These are phyloP conservation scores for Scaptomyza cyrtandrae DNA, from an alignment of 2,888 invertebrate genomes.

Conservation along the genomic window DNA sequence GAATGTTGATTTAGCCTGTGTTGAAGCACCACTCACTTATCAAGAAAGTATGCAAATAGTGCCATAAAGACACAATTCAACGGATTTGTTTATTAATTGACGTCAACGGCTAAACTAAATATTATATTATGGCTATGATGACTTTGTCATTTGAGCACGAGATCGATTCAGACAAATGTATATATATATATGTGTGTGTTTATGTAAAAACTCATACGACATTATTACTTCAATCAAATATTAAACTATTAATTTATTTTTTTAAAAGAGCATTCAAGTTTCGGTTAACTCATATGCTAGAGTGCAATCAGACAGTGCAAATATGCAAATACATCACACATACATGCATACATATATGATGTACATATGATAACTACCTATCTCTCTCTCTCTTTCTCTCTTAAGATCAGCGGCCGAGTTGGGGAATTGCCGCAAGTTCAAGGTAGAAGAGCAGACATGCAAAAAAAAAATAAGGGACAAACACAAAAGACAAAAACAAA, in stretches of 20 bases:
- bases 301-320: constrained; percentile 32
- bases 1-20: background rate
- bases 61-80: constrained; percentile 15
- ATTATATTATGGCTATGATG: no score
- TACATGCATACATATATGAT: background rate
- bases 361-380: background rate
- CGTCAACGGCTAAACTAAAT: constrained; percentile 31
- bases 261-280: background rate
- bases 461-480: constrained; percentile 30
- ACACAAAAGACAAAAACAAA: constrained; percentile 25
- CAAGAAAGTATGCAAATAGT: constrained; percentile 43
- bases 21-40: constrained; percentile 23
- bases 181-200: no score
- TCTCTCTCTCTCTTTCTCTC: background rate
- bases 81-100: constrained; percentile 57
- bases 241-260: no score
- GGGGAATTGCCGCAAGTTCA: constrained; percentile 51
- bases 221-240: no score
- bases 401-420: constrained; percentile 1
- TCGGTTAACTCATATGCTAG: background rate
- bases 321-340: constrained; percentile 9
- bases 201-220: no score
- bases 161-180: no score
- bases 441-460: constrained; percentile 44
- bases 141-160: no score